These are phyloP conservation scores for Tokudaia muenninki DNA, from an alignment of 2,797 vertebrate genomes.

Conservation along the genomic window DNA sequence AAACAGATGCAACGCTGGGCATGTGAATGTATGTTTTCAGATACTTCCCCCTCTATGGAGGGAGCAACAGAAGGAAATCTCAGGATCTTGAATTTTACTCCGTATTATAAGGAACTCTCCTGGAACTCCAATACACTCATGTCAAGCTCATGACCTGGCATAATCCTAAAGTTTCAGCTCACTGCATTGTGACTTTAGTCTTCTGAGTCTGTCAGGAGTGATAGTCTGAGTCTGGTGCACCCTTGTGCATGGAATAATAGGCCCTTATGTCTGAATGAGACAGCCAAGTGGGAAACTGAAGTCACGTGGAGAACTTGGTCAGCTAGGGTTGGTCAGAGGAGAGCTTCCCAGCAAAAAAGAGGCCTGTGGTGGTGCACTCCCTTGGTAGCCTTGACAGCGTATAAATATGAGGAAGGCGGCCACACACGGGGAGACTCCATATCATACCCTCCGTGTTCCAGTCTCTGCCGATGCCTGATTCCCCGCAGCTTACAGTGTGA, in stretches of 20 bases:
- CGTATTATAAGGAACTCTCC: not conserved
- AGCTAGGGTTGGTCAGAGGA: not conserved
- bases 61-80: not conserved
- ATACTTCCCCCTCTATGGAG: not conserved
- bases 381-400: not conserved
- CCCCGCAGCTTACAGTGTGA: not conserved
- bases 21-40: not conserved
- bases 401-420: not conserved
- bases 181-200: not conserved
- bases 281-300: not conserved
- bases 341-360: not conserved
- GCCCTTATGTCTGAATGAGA: not conserved
- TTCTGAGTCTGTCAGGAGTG: conserved; percentile 29
- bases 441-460: not conserved
- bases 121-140: not conserved
- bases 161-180: not conserved
- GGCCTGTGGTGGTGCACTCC: not conserved
- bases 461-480: not conserved
- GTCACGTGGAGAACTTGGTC: not conserved
- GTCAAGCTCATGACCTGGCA: not conserved
- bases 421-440: not conserved
- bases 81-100: not conserved
- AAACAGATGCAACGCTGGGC: not conserved
- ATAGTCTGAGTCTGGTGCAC: not conserved
- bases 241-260: not conserved